Percentiles rank a stretch among this genome's conserved stretches.
Evolutionary conservation across 2,113 vertebrate genomes (phyloP).

Genomic region (Zosterops japonicus): DNA sequence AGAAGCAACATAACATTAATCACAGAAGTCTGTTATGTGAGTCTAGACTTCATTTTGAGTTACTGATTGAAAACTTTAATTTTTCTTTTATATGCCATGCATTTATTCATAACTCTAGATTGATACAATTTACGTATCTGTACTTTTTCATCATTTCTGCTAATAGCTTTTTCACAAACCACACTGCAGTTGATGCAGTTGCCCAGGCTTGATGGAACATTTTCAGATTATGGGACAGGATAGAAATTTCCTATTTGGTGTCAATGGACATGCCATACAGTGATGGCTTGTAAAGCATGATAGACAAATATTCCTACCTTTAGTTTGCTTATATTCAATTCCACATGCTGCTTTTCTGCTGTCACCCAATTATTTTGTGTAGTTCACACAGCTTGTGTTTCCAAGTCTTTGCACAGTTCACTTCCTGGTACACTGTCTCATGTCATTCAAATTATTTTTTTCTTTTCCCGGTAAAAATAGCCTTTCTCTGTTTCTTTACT

Average conservation of each 20-base stretch:
- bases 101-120: not conserved
- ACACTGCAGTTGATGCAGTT: not conserved
- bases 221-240: not conserved
- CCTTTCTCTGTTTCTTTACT: not conserved
- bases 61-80: not conserved
- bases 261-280: not conserved
- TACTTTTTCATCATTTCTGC: not conserved
- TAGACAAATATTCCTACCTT: not conserved
- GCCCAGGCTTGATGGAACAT: not conserved
- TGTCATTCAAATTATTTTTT: fast-evolving
- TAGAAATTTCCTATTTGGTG: not conserved
- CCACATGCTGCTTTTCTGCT: not conserved
- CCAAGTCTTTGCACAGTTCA: not conserved
- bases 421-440: not conserved
- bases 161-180: not conserved
- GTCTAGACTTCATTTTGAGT: not conserved
- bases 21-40: not conserved
- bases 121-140: not conserved
- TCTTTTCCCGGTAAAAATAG: not conserved
- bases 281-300: fast-evolving
- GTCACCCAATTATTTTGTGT: not conserved
- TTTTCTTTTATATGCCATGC: not conserved
- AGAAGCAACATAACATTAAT: not conserved
- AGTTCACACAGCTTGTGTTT: not conserved
- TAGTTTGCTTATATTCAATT: not conserved